Evolutionary conservation across 1,140 invertebrate genomes (phyloP).

Genomic region (Halictus rubicundus): DNA sequence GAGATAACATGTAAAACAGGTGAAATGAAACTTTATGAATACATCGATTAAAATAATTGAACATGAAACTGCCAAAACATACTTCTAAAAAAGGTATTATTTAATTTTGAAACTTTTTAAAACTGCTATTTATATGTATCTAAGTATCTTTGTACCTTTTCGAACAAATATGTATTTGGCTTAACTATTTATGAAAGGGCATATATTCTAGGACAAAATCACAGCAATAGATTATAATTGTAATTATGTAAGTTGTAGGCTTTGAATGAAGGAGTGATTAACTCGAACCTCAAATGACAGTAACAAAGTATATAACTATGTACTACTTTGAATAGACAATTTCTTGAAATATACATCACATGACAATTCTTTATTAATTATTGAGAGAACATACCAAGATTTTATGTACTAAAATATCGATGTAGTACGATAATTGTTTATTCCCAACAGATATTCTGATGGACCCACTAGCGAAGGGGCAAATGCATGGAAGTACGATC

Average conservation of each 20-base stretch:
- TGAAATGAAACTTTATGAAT: not conserved
- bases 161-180: not conserved
- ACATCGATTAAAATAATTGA: not conserved
- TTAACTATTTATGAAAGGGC: not conserved
- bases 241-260: constrained; percentile 25
- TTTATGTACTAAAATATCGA: not conserved
- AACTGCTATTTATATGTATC: constrained; percentile 2
- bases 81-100: not conserved
- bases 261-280: not conserved
- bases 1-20: not conserved
- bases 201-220: not conserved
- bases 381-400: not conserved
- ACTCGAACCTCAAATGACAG: constrained; percentile 62
- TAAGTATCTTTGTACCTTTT: not conserved
- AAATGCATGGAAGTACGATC: constrained; percentile 20
- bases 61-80: not conserved
- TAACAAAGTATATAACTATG: not conserved
- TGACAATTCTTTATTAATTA: constrained; percentile 24
- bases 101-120: not conserved
- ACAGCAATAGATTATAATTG: not conserved
- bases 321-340: not conserved
- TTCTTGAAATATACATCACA: constrained; percentile 21
- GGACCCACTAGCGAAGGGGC: constrained; percentile 1
- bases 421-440: constrained; percentile 16
- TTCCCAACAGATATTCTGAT: constrained; percentile 36